Evolutionary conservation across 2,888 invertebrate species (phyloP).

Genomic region (Gonocerus acuteangulatus): DNA sequence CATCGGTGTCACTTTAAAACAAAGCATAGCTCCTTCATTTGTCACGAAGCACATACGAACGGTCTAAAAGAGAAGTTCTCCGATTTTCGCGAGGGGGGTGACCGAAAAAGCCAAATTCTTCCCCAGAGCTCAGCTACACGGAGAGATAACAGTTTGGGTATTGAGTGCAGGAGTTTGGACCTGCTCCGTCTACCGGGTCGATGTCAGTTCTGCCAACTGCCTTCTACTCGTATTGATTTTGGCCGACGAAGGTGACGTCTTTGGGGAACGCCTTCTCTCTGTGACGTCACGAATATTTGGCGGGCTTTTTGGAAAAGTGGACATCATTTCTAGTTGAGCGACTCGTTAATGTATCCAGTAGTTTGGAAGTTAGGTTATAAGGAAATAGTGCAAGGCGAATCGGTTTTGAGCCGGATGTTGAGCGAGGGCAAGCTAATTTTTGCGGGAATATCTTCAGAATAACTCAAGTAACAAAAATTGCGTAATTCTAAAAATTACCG

Average conservation of each 20-base stretch:
- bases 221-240: neutral
- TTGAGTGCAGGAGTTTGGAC: slow-evolving; percentile 7
- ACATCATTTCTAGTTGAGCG: neutral
- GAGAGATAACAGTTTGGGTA: neutral
- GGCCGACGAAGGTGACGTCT: neutral
- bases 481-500: no score
- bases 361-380: no score
- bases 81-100: no score
- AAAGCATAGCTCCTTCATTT: slow-evolving; percentile 34
- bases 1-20: slow-evolving; percentile 29
- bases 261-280: slow-evolving; percentile 1
- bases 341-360: neutral
- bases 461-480: no score
- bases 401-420: no score
- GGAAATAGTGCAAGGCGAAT: no score
- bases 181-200: slow-evolving; percentile 6
- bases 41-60: slow-evolving; percentile 10
- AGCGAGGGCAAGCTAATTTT: no score
- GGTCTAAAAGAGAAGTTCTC: no score
- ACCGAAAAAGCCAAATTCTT: no score
- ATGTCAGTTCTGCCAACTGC: slow-evolving; percentile 11
- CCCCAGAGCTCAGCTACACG: neutral
- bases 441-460: no score
- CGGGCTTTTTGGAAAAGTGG: neutral
- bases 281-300: neutral